Evolutionary conservation across 1,140 invertebrate species (phyloP), one percentile per base, ranked within the genome.

Genomic region (Atta cephalotes): DNA sequence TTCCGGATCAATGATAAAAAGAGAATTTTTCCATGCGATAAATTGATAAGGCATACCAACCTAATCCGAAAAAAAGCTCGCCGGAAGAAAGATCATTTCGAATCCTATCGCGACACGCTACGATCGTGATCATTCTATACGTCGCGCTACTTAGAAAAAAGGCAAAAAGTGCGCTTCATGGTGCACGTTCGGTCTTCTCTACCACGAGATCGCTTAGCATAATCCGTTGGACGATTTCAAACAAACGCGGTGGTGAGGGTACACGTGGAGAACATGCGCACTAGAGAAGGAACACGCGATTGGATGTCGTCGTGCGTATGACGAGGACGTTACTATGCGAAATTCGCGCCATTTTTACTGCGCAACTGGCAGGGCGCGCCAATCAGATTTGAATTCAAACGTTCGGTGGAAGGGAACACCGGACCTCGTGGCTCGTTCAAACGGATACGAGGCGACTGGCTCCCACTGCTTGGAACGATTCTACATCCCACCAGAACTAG

Each of bases 361-460:
- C 95, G 95, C 95, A 95, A n/a, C 89, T 66, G 9, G 49, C 25
- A 2, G 28, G 70, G 93, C 95, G 94, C 95, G 89, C 95, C 95
- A 95, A 95, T 95, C 81, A 85, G 87, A 94, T 94, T 95, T 92
- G 91, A 95, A 95, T 89, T 80, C 18, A 56, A n/a, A 31, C 58
- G 14, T 21, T n/a, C 56, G 51, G 31, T 89, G 85, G 88, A 81
- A 89, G 93, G 93, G 91, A 53, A n/a, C 51, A 76, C 63, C 76
- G 81, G 89, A 92, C 93, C 93, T 93, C 93, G 93, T 93, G 93
- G 91, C 84, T 90, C 76, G 79, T 25, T 39, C 45, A 71, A 88
- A 80, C 90, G 65, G 77, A 49, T 68, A 25, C 21, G 80, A 68
- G 66, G n/a, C 58, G 21, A 35, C 58, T 45, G 18, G 31, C 56